These are phyloP conservation scores for Drosophila mayri DNA, from an alignment of 1,140 invertebrate species.

Conservation along the genomic window DNA sequence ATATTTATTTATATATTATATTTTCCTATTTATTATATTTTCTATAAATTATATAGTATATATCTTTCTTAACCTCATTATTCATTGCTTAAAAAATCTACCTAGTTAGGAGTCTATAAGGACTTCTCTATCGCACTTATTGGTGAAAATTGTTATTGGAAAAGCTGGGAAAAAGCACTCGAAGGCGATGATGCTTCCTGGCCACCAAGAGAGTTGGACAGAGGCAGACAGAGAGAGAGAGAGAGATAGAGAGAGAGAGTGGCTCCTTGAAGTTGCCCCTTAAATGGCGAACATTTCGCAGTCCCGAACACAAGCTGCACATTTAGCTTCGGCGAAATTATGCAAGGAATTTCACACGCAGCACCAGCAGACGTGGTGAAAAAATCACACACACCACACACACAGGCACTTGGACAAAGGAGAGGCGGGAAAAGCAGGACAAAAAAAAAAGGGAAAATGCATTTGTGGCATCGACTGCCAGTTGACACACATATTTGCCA, in stretches of 20 bases:
- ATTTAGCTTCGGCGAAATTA: conserved; percentile 60
- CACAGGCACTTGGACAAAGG: conserved; percentile 20
- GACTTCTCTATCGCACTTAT: conserved; percentile 42
- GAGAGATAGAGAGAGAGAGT: neutral
- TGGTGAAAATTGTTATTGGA: conserved; percentile 70
- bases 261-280: conserved; percentile 33
- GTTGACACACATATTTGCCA: conserved; percentile 79
- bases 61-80: too few species aligned
- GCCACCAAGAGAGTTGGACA: neutral
- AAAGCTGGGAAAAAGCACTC: conserved; percentile 49
- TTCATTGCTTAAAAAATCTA: too few species aligned
- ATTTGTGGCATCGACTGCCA: conserved; percentile 73
- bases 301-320: conserved; percentile 44
- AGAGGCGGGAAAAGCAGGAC: conserved; percentile 1
- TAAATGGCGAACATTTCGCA: conserved; percentile 56
- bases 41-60: too few species aligned
- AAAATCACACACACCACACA: conserved; percentile 10
- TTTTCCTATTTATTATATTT: too few species aligned
- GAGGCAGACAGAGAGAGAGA: neutral
- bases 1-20: too few species aligned
- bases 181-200: conserved; percentile 43
- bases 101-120: too few species aligned
- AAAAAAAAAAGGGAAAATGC: conserved; percentile 33
- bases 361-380: conserved; percentile 26
- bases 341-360: conserved; percentile 72